These are phyloP conservation scores for Acanthosepion esculentum DNA, from an alignment of 2,888 invertebrate genomes.

Conservation along the genomic window DNA sequence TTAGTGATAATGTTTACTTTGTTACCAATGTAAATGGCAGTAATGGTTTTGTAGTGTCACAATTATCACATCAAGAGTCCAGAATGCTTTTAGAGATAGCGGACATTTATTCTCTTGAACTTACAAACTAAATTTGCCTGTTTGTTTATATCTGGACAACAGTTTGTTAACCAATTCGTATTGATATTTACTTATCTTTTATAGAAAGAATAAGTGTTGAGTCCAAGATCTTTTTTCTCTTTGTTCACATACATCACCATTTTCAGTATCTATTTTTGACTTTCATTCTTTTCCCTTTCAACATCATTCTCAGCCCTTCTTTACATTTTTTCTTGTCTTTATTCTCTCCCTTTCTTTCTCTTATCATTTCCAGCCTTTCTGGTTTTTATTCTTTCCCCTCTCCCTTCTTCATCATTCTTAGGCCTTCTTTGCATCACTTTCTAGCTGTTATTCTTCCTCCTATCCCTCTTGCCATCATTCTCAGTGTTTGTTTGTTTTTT, in stretches of 20 bases:
- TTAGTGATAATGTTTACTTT: neutral
- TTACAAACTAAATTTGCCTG: neutral
- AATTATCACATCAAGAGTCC: neutral
- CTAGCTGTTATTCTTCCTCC: too few species aligned
- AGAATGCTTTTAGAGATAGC: neutral
- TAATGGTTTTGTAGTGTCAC: slow-evolving; percentile 4
- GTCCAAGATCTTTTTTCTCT: neutral
- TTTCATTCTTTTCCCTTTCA: neutral
- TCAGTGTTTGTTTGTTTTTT: neutral
- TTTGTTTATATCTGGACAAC: neutral
- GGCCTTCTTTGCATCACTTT: too few species aligned
- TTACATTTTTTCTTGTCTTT: too few species aligned
- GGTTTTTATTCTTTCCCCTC: too few species aligned
- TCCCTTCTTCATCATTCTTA: too few species aligned
- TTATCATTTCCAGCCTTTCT: too few species aligned
- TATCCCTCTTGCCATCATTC: neutral
- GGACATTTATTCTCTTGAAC: neutral
- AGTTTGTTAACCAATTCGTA: neutral
- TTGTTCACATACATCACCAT: neutral
- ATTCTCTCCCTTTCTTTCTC: too few species aligned
- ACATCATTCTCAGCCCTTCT: neutral
- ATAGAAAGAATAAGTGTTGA: too few species aligned
- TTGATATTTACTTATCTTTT: too few species aligned
- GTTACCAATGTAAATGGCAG: neutral
- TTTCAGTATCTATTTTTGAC: neutral